These are phyloP conservation scores for Thoracochromis brauschi DNA, from an alignment of 2,113 vertebrate genomes.

Conservation along the genomic window DNA sequence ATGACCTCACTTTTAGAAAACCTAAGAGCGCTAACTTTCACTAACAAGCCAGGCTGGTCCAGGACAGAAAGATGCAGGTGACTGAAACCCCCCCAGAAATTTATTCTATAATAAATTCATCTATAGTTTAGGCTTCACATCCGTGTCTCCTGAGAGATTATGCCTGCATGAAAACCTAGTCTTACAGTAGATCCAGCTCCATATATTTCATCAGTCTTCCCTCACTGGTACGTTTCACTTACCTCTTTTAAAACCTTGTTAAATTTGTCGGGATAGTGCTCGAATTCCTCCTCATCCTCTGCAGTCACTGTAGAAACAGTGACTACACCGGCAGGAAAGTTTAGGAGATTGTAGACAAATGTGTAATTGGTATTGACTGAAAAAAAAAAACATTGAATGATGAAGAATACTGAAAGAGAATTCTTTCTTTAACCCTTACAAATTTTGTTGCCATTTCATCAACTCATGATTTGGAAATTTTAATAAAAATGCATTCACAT, in stretches of 20 bases:
- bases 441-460: background rate
- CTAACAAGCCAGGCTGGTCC: background rate
- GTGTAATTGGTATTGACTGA: constrained; percentile 71
- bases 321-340: constrained; percentile 81
- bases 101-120: background rate
- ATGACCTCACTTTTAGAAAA: background rate
- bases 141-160: background rate
- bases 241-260: constrained; percentile 78
- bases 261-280: constrained; percentile 68
- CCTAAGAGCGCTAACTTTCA: background rate
- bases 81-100: background rate
- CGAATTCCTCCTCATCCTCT: constrained; percentile 80
- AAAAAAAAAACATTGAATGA: background rate
- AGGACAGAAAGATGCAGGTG: background rate
- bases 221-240: background rate
- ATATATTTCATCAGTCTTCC: background rate
- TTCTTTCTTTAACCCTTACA: background rate
- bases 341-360: constrained; percentile 79
- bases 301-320: constrained; percentile 77
- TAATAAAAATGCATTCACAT: background rate
- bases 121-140: background rate
- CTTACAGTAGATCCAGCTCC: background rate
- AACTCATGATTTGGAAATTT: background rate
- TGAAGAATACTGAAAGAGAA: background rate
- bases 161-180: background rate